Evolutionary conservation across 2,888 invertebrate species (phyloP).

Genomic region (Branchinecta sandiegonensis): DNA sequence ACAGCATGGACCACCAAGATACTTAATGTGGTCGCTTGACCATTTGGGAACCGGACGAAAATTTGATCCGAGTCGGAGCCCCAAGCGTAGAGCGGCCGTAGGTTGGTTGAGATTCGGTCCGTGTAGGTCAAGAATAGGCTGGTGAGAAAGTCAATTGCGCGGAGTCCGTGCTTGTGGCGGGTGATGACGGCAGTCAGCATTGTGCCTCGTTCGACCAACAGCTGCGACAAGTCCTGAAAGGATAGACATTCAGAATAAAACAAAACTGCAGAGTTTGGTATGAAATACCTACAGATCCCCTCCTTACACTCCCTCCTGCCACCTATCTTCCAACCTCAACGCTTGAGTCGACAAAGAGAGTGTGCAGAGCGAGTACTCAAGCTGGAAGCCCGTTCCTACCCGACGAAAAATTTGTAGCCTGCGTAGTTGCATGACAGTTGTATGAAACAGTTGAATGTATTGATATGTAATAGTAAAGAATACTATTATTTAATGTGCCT

Average conservation of each 20-base stretch:
- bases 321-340: too few species aligned
- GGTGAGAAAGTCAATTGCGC: constrained; percentile 28
- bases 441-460: too few species aligned
- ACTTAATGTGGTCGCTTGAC: constrained; percentile 54
- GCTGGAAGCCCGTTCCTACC: too few species aligned
- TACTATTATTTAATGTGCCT: too few species aligned
- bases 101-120: constrained; percentile 34
- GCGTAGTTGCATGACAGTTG: too few species aligned
- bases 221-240: constrained; percentile 64
- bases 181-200: constrained; percentile 68
- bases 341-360: too few species aligned
- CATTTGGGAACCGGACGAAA: constrained; percentile 57
- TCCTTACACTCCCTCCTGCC: too few species aligned
- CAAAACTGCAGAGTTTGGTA: too few species aligned
- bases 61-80: constrained; percentile 59
- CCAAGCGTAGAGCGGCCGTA: constrained; percentile 41
- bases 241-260: constrained; percentile 14
- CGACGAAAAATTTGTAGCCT: too few species aligned
- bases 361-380: too few species aligned
- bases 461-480: too few species aligned
- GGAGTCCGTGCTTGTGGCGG: constrained; percentile 33
- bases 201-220: constrained; percentile 77
- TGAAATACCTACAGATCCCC: too few species aligned
- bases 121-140: constrained; percentile 57
- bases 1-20: constrained; percentile 68